These are phyloP conservation scores for Stigmatopora nigra DNA, from an alignment of 2,113 vertebrate genomes.

Conservation along the genomic window DNA sequence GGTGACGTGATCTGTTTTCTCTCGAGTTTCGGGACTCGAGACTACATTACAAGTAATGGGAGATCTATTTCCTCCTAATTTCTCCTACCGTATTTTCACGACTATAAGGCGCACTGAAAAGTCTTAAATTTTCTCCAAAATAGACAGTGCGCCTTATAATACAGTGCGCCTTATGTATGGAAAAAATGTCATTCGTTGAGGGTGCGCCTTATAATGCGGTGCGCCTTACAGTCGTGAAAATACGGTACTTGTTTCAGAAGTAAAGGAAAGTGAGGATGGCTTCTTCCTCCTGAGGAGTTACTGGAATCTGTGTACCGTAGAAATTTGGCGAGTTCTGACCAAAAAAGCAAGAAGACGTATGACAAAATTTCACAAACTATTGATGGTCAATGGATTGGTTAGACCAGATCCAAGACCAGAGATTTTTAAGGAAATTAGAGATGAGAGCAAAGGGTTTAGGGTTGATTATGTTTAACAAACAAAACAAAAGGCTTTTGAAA, in stretches of 20 bases:
- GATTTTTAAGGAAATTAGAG: constrained; percentile 4
- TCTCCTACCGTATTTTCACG: too few relatives aligned
- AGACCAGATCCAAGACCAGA: neutral
- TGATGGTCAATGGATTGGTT: constrained; percentile 29
- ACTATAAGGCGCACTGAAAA: too few relatives aligned
- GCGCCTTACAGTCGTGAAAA: too few relatives aligned
- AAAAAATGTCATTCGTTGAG: too few relatives aligned
- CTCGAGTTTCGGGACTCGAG: constrained; percentile 8
- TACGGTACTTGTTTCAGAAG: neutral
- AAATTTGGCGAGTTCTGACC: constrained; percentile 12
- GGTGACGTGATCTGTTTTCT: constrained; percentile 16
- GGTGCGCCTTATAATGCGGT: too few relatives aligned
- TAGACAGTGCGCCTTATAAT: too few relatives aligned
- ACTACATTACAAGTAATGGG: neutral
- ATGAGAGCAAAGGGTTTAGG: neutral
- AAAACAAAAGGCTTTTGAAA: constrained; percentile 43
- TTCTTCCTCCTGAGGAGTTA: neutral
- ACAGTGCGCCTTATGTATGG: too few relatives aligned
- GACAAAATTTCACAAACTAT: constrained; percentile 27
- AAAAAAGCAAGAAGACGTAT: constrained; percentile 13
- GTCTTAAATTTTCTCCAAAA: too few relatives aligned
- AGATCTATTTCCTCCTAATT: constrained; percentile 14
- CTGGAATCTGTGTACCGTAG: constrained; percentile 20
- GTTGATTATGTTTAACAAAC: constrained; percentile 19
- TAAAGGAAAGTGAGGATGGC: neutral